These are phyloP conservation scores for Melitaea athalia DNA, from an alignment of 2,888 invertebrate species.

Conservation along the genomic window DNA sequence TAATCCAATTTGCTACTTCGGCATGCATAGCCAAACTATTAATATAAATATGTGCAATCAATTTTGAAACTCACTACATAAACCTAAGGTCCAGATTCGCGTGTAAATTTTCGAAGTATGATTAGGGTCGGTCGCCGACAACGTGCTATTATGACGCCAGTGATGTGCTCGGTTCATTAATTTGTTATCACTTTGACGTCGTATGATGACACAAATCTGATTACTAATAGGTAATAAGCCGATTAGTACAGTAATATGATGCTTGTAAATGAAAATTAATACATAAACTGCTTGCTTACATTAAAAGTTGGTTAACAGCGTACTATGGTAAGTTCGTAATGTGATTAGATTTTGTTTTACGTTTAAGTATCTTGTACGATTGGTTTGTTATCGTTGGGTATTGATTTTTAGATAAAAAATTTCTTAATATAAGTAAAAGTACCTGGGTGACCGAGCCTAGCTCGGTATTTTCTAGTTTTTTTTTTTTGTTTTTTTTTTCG, in stretches of 20 bases:
- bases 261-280: constrained; percentile 4
- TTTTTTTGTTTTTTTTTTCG: no score
- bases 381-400: neutral
- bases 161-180: constrained; percentile 29
- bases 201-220: constrained; percentile 41
- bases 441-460: no score
- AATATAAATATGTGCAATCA: neutral
- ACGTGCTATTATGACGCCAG: constrained; percentile 29
- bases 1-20: constrained; percentile 34
- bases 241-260: constrained; percentile 35
- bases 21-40: constrained; percentile 9
- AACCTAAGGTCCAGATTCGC: neutral
- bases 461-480: no score
- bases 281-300: neutral
- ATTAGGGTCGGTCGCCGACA: neutral
- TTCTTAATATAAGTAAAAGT: neutral
- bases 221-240: constrained; percentile 44
- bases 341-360: neutral
- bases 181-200: constrained; percentile 43
- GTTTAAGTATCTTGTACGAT: neutral
- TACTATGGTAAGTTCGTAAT: neutral
- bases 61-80: constrained; percentile 3
- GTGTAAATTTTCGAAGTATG: neutral
- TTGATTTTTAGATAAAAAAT: neutral
- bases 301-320: neutral